Evolutionary conservation across 2,888 invertebrate genomes (phyloP).

Genomic region (Parnassius smintheus): DNA sequence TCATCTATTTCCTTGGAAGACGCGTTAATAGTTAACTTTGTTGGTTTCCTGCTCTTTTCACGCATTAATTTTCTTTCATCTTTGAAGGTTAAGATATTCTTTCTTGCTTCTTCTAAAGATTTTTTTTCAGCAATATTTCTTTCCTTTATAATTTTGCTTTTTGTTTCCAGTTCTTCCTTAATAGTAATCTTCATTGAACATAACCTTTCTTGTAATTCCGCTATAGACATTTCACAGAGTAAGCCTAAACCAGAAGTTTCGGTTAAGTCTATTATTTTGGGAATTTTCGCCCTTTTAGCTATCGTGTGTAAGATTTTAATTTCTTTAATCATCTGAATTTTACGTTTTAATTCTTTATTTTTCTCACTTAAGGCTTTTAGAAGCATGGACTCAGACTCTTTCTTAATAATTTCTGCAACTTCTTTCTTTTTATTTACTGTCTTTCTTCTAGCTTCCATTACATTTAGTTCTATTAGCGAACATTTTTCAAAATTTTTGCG

Average conservation of each 20-base stretch:
- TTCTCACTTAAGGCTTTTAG: conserved; percentile 64
- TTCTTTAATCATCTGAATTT: conserved; percentile 73
- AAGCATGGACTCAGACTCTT: conserved; percentile 53
- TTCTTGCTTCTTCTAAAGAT: conserved; percentile 70
- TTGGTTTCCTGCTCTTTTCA: conserved; percentile 49
- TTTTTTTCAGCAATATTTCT: conserved; percentile 67
- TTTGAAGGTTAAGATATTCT: conserved; percentile 61
- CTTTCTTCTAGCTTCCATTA: conserved; percentile 56
- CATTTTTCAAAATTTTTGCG: conserved; percentile 67
- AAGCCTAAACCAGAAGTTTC: conserved; percentile 81
- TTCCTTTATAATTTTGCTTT: conserved; percentile 65
- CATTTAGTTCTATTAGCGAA: conserved; percentile 53
- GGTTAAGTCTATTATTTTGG: conserved; percentile 81
- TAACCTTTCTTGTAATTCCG: conserved; percentile 81
- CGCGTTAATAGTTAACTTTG: conserved; percentile 31
- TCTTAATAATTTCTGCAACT: conserved; percentile 53
- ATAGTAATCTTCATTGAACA: conserved; percentile 70
- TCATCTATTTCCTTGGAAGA: conserved; percentile 67
- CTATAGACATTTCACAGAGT: conserved; percentile 84
- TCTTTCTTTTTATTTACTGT: conserved; percentile 53
- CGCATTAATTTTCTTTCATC: conserved; percentile 50
- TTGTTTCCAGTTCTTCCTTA: conserved; percentile 75
- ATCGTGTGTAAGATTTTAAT: conserved; percentile 72
- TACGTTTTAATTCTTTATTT: conserved; percentile 73
- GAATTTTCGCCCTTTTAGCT: conserved; percentile 73